Conservation (phyloP, 2,888 invertebrate genomes). For the Tetragonisca angustula region DNA sequence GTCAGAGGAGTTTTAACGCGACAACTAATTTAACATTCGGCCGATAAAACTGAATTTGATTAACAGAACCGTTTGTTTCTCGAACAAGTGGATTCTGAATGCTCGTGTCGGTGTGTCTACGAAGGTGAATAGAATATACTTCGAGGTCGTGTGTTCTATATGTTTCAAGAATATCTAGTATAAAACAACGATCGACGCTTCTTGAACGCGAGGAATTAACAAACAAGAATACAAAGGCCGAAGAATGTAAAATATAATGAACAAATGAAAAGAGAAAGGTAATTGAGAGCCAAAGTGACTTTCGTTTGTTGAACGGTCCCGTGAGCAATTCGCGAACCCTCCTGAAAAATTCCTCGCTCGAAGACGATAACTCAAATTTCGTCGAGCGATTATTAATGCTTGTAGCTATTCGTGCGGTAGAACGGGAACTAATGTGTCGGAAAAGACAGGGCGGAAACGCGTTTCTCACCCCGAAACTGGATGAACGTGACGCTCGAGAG, state of each 20-base stretch:
- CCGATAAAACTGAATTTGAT: too few species aligned
- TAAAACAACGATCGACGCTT: too few species aligned
- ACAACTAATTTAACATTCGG: neutral
- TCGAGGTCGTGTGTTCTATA: too few species aligned
- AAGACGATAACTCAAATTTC: slow-evolving; percentile 32
- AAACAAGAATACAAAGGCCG: neutral
- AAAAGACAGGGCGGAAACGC: slow-evolving; percentile 63
- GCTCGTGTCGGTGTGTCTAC: too few species aligned
- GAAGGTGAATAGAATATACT: too few species aligned
- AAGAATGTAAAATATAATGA: neutral
- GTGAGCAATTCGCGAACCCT: slow-evolving; percentile 16
- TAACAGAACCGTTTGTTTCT: too few species aligned
- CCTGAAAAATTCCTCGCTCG: slow-evolving; percentile 29
- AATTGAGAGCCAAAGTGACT: neutral
- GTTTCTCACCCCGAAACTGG: slow-evolving; percentile 63
- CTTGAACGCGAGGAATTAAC: neutral
- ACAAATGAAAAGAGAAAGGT: neutral
- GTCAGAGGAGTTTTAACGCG: too few species aligned
- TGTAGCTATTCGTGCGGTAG: slow-evolving; percentile 26
- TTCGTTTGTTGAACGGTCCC: neutral
- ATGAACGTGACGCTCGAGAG: slow-evolving; percentile 35
- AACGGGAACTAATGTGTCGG: slow-evolving; percentile 64
- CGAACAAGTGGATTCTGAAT: too few species aligned
- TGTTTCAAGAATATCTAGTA: too few species aligned
- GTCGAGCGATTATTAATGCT: slow-evolving; percentile 58